Conservation (phyloP, 2,113 vertebrate species). For the Epinephelus lanceolatus region DNA sequence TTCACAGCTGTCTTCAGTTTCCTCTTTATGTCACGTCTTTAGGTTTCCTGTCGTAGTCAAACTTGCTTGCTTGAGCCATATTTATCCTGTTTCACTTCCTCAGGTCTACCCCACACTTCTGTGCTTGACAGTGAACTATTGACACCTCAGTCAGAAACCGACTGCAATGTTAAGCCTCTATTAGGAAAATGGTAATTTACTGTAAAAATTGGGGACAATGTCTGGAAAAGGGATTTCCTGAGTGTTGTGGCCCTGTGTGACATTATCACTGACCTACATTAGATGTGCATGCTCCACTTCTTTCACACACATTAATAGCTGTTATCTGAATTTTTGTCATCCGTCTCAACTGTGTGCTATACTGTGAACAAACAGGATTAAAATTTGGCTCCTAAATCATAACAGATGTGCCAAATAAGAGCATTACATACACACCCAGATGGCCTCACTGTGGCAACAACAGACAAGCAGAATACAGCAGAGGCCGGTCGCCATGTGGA, state of each 20-base stretch:
- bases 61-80: conserved; percentile 1
- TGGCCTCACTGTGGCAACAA: conserved; percentile 37
- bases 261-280: conserved; percentile 73
- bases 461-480: neutral
- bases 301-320: conserved; percentile 46
- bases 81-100: conserved; percentile 56
- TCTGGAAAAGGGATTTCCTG: conserved; percentile 68
- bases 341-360: conserved; percentile 18
- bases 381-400: conserved; percentile 23
- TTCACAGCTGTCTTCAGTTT: conserved; percentile 13
- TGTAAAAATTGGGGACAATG: conserved; percentile 45
- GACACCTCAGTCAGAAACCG: neutral
- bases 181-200: conserved; percentile 27
- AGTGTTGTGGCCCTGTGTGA: conserved; percentile 33
- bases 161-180: neutral
- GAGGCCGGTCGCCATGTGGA: neutral
- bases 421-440: conserved; percentile 64
- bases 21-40: conserved; percentile 9
- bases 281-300: conserved; percentile 56
- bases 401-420: conserved; percentile 68
- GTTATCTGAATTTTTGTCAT: conserved; percentile 54
- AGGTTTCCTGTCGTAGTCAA: conserved; percentile 4
- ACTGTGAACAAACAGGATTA: conserved; percentile 70
- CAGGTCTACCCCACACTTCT: neutral
- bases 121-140: neutral